phyloP scores from a whole-genome alignment of 2,888 invertebrate genomes.

The Heliconius aoede region DNA sequence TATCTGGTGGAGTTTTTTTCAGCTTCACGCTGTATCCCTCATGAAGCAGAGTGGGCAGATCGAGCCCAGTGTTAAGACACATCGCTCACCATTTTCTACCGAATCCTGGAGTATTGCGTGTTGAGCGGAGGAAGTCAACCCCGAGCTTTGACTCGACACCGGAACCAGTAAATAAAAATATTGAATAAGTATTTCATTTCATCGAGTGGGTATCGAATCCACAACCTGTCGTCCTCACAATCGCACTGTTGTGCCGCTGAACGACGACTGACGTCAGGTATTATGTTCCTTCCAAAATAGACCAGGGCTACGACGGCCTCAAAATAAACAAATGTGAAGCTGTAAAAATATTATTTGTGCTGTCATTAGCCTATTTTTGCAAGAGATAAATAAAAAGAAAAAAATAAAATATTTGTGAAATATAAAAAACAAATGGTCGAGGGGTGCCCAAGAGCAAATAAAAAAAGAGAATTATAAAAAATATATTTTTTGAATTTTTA shows the following conservation, averaged over 20 bases:
- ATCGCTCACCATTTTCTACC: not conserved
- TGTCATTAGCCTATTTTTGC: not conserved
- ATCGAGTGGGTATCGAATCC: not conserved
- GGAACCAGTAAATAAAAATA: not conserved
- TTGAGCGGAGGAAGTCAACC: not conserved
- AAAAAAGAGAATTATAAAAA: too few relatives aligned
- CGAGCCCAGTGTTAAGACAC: not conserved
- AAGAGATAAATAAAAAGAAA: not conserved
- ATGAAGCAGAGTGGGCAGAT: not conserved
- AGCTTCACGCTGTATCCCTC: not conserved
- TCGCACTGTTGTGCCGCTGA: not conserved
- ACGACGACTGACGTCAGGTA: too few relatives aligned
- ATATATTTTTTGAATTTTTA: not conserved
- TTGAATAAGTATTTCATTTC: not conserved
- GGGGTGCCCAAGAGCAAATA: too few relatives aligned
- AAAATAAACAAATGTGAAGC: too few relatives aligned
- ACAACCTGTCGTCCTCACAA: not conserved
- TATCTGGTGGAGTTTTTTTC: too few relatives aligned
- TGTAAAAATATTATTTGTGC: not conserved
- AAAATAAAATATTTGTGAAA: not conserved
- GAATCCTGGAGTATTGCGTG: not conserved
- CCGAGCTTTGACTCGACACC: not conserved
- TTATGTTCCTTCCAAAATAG: too few relatives aligned
- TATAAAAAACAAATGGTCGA: constrained; percentile 4
- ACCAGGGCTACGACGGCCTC: too few relatives aligned